Conservation (phyloP, 1,140 invertebrate genomes). For the Lepidotrigona ventralis region DNA sequence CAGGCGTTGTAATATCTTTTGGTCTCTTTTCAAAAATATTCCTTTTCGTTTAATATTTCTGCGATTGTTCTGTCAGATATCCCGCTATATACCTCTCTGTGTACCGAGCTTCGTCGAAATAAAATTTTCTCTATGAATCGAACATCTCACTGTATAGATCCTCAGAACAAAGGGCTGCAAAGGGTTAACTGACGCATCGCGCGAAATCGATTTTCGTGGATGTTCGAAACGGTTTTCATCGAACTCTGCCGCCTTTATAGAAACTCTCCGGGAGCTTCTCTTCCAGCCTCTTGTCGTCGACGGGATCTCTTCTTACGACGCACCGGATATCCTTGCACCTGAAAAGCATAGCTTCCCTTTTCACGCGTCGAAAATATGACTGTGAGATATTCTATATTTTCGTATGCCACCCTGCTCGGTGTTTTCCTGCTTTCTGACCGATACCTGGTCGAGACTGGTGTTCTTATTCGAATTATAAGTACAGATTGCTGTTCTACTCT, state of each 20-base stretch:
- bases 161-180: conserved; percentile 7
- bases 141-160: neutral
- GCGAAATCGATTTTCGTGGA: neutral
- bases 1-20: neutral
- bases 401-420: conserved; percentile 21
- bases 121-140: neutral
- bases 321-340: neutral
- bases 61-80: neutral
- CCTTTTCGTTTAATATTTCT: neutral
- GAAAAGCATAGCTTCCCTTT: neutral
- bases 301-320: neutral
- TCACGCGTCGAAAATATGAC: neutral
- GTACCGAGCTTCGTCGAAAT: conserved; percentile 5
- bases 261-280: neutral
- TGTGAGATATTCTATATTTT: conserved; percentile 6
- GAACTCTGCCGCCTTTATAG: conserved; percentile 12
- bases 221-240: conserved; percentile 25
- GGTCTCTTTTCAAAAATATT: neutral
- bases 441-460: neutral
- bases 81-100: neutral
- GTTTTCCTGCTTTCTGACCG: neutral
- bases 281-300: neutral
- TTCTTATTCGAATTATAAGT: too few relatives aligned
- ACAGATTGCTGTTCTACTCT: neutral
- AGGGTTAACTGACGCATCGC: conserved; percentile 31